Evolutionary conservation across 2,113 vertebrate genomes (phyloP), one percentile per base, ranked within the genome.

Genomic region (Archilochus colubris): DNA sequence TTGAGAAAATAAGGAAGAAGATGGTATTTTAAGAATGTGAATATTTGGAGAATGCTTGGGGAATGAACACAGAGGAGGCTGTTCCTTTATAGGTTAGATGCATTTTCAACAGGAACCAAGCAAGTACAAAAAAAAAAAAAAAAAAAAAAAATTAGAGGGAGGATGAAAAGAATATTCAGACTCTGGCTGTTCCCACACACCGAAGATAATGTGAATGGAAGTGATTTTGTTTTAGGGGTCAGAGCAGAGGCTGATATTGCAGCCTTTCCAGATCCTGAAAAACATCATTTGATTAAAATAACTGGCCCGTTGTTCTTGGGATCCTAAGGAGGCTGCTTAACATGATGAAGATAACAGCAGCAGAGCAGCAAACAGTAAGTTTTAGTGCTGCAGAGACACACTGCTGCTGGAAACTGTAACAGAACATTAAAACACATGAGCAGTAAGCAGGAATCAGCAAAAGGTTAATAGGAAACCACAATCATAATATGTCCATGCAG

Each of bases 1-100:
- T 99, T 99, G 99, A 99, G 98, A 99, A 98, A 99, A 99, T 98
- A 99, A 99, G 99, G 99, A 99, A 99, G 98, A 98, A 83, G 97
- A 86, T 97, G 99, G 98, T 97, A 99, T 99, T 97, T 97, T 95
- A 98, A 98, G 98, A 98, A 99, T 98, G 99, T 98, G 99, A 98
- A 98, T 98, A 99, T 99, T 98, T 98, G 96, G 98, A 97, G 98
- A 99, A 99, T 99, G 98, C 97, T 59, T 84, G 92, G 96, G 89
- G 97, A 98, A 96, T 66, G 94, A 96, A 97, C 97, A 98, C 94
- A 98, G 98, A 98, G 96, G 85, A 86, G 97, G 86, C 96, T 98
- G 97, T 97, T 97, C 88, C 72, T 91, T 93, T 94, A 85, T 96
- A 97, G 96, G 97, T 94, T 96, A 84, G 94, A 66, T 94, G 95